Evolutionary conservation across 2,113 vertebrate genomes (phyloP).

Genomic region (Ramphastos sulfuratus): DNA sequence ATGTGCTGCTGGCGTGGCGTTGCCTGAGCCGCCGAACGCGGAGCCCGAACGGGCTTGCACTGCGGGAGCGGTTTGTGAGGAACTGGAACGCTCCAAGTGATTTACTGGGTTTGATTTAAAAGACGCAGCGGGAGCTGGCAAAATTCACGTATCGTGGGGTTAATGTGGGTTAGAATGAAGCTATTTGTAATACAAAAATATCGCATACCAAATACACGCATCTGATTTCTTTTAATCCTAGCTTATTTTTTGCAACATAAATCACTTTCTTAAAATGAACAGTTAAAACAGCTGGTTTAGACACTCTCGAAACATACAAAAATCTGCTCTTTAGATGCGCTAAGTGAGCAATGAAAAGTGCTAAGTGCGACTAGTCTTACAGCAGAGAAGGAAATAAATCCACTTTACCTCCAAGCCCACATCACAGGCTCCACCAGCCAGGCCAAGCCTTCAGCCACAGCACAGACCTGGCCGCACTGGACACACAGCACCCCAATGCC

Average conservation of each 20-base stretch:
- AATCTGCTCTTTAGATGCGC: slow-evolving; percentile 15
- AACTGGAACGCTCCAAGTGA: slow-evolving; percentile 13
- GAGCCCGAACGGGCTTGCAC: too few species aligned
- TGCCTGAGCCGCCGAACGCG: not conserved
- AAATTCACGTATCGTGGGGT: slow-evolving; percentile 79
- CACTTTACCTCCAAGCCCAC: rapidly evolving
- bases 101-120: slow-evolving; percentile 77
- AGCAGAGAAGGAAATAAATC: not conserved
- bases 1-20: not conserved
- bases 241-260: slow-evolving; percentile 76
- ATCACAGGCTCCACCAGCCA: rapidly evolving
- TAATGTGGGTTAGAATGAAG: slow-evolving; percentile 81
- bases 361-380: not conserved
- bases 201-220: slow-evolving; percentile 79
- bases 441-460: rapidly evolving
- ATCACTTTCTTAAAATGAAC: slow-evolving; percentile 67
- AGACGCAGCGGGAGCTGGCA: slow-evolving; percentile 80
- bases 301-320: not conserved
- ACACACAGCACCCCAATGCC: rapidly evolving
- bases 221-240: slow-evolving; percentile 84
- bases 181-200: slow-evolving; percentile 81
- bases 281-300: slow-evolving; percentile 59
- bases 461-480: rapidly evolving
- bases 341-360: not conserved
- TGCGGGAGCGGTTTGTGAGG: too few species aligned